Conservation (phyloP, 23 tunicate genomes). For the Clavelina lepadiformis region DNA sequence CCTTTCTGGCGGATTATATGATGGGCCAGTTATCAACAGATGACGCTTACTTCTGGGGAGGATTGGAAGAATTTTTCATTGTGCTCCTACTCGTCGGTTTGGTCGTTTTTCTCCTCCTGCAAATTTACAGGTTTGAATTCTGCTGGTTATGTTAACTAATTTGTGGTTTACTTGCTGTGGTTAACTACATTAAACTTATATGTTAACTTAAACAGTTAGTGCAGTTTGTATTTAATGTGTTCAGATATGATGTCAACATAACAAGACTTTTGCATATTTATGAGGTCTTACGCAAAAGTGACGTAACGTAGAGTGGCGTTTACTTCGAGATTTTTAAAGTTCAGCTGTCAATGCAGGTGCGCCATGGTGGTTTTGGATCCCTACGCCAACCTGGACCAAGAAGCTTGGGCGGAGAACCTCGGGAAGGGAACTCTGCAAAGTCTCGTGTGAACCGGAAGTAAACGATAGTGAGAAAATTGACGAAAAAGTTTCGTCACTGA, state of each 20-base stretch:
- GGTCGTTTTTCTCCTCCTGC: constrained; percentile 14
- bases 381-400: constrained; percentile 32
- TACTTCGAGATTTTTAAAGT: no score
- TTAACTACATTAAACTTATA: no score
- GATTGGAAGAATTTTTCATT: constrained; percentile 19
- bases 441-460: constrained; percentile 23
- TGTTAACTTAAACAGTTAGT: no score
- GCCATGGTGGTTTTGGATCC: constrained; percentile 36
- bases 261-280: not conserved
- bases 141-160: not conserved
- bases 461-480: no score
- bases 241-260: not conserved
- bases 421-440: constrained; percentile 50
- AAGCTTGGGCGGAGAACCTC: constrained; percentile 42
- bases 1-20: no score
- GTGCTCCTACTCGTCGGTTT: constrained; percentile 16
- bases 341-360: constrained; percentile 24
- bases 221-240: no score
- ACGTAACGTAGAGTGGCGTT: no score
- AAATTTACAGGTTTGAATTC: constrained; percentile 18
- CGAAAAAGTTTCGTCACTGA: no score
- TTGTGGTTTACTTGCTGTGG: no score
- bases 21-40: no score
- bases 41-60: constrained; percentile 6
- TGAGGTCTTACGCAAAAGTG: no score